These are phyloP conservation scores for Falco columbarius DNA, from an alignment of 2,797 vertebrate species.

Conservation along the genomic window DNA sequence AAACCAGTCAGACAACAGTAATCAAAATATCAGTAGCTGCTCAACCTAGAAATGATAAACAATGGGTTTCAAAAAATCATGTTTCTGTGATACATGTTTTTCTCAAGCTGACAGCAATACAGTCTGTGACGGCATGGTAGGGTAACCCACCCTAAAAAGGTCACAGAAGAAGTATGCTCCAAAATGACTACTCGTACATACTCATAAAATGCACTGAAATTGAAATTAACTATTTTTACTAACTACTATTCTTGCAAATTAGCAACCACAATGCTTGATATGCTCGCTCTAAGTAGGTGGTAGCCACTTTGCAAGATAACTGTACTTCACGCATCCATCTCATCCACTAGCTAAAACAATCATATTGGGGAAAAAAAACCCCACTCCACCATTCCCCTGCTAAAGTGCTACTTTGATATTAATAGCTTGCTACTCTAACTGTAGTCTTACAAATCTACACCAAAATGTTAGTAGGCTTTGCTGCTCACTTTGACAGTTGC, in stretches of 20 bases:
- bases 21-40: not conserved
- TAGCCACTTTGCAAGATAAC: not conserved
- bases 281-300: not conserved
- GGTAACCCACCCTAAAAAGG: not conserved
- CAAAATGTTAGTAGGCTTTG: not conserved
- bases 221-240: not conserved
- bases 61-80: accelerated
- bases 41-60: not conserved
- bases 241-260: not conserved
- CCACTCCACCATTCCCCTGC: not conserved
- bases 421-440: not conserved
- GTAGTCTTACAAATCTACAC: not conserved
- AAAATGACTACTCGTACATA: accelerated
- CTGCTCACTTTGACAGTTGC: conserved; percentile 14
- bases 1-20: not conserved
- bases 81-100: accelerated
- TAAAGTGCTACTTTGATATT: not conserved
- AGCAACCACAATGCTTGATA: not conserved
- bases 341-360: not conserved
- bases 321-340: accelerated
- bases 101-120: not conserved
- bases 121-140: not conserved
- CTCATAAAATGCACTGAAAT: accelerated
- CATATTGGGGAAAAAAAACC: accelerated
- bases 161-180: not conserved